Base-by-base conservation (phyloP, 2,113 vertebrate species). In the Bambusicola thoracicus region DNA sequence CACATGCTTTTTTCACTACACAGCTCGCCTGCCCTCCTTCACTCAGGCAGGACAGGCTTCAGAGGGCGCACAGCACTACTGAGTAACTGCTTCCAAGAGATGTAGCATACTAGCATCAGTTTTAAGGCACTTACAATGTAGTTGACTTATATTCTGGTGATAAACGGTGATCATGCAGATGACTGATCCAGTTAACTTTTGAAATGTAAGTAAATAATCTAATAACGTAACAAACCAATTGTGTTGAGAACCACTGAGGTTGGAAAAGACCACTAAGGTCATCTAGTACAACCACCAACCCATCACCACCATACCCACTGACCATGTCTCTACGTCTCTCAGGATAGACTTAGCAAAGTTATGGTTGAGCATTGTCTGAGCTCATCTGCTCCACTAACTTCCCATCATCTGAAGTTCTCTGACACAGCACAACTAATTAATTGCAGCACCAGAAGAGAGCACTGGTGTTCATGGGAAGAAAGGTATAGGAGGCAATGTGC, bases 1-100 rank as follows among this genome's bases (percentile, higher is more conserved):
- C 40, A 66, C 38, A 87, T 85, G 82, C 61, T 85, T 68, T 92
- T 93, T 79, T 91, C 80, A 89, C 62, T 56, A 58, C 16, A 63
- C 81, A 81, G 63, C 76, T 86, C 2, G 3, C 65, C 53, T 62
- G 75, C 87, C 61, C 63, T 89, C 76, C 43, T 5, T 29, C 49
- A 68, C 78, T 84, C 90, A 87, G 55, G 14, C 1, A 51, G 10
- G 3, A 87, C 65, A 34, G 36, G 65, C 58, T 85, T 63, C 68
- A 83, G 62, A 56, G 0, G 81, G 95, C 74, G 41, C 2, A 0
- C 17, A 56, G 80, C 56, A 14, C 36, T 78, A 70, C 80, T 44
- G 36, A 84, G 44, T 15, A 90, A 36, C 55, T 32, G 29, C 51
- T 73, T 92, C 49, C 36, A 90, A 79, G 76, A 91, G 43, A 81